Percentiles rank a stretch among this genome's conserved stretches.
phyloP scores from a whole-genome alignment of 2,888 invertebrate genomes.

The Lepidochrysops patricia region DNA sequence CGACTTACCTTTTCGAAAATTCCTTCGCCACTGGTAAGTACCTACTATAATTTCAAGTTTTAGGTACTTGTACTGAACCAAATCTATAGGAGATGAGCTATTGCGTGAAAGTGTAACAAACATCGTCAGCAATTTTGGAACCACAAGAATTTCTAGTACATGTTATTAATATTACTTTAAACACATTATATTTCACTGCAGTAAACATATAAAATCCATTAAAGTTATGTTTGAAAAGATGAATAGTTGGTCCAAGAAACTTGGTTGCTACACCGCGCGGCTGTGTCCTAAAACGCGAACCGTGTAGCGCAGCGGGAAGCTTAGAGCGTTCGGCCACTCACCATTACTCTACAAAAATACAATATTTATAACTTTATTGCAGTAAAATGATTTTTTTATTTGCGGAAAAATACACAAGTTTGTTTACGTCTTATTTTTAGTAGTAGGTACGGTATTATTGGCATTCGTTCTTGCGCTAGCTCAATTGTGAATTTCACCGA shows the following conservation, averaged over 20 bases:
- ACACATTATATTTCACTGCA: not conserved
- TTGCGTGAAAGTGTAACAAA: too few species aligned
- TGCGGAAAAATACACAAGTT: not conserved
- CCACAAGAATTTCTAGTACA: too few species aligned
- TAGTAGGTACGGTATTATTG: too few species aligned
- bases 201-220: slow-evolving; percentile 1
- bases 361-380: slow-evolving; percentile 16
- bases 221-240: slow-evolving; percentile 21
- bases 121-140: too few species aligned
- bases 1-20: too few species aligned
- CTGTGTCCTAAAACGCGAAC: slow-evolving; percentile 29
- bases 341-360: slow-evolving; percentile 33
- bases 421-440: not conserved
- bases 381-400: slow-evolving; percentile 15
- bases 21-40: too few species aligned
- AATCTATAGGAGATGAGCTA: too few species aligned
- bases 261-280: not conserved
- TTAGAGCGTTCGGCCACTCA: slow-evolving; percentile 57
- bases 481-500: too few species aligned
- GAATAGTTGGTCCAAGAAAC: not conserved
- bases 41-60: too few species aligned
- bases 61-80: too few species aligned
- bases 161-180: too few species aligned
- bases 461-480: too few species aligned
- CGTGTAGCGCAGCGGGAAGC: slow-evolving; percentile 55